Conservation (phyloP, 2,113 vertebrate genomes). For the Sander vitreus region DNA sequence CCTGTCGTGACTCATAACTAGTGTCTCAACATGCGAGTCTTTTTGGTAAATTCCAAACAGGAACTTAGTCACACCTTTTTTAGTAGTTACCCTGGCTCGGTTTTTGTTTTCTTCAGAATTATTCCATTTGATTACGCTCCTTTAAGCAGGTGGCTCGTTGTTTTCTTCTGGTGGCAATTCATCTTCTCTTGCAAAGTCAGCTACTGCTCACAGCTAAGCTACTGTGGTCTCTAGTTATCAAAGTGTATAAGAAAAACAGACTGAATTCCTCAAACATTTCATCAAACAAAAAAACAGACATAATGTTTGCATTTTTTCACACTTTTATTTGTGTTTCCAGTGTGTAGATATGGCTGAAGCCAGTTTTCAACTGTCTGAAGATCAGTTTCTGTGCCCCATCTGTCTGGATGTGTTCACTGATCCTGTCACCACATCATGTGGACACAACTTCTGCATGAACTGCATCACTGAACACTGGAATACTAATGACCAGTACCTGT, state of each 20-base stretch:
- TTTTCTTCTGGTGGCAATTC: background rate
- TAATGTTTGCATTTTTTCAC: background rate
- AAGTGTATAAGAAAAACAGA: too few relatives aligned
- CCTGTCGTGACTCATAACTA: background rate
- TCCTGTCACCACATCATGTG: constrained; percentile 17
- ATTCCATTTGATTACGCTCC: background rate
- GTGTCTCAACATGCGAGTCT: too few relatives aligned
- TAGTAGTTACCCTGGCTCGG: background rate
- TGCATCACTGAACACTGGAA: constrained; percentile 26
- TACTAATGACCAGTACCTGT: accelerated
- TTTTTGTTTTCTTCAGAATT: background rate
- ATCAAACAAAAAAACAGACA: too few relatives aligned
- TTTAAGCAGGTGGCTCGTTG: background rate
- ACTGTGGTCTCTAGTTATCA: too few relatives aligned
- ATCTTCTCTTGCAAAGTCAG: background rate
- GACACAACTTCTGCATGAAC: constrained; percentile 42
- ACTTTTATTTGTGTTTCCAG: background rate
- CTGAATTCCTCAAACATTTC: too few relatives aligned
- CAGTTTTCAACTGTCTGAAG: background rate
- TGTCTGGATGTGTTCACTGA: constrained; percentile 35
- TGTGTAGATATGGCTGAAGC: background rate
- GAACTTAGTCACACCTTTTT: background rate
- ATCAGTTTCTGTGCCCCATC: constrained; percentile 25
- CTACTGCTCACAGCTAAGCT: too few relatives aligned
- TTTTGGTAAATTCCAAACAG: background rate